Evolutionary conservation across 2,113 vertebrate species (phyloP).

Genomic region (Larimichthys polyactis): DNA sequence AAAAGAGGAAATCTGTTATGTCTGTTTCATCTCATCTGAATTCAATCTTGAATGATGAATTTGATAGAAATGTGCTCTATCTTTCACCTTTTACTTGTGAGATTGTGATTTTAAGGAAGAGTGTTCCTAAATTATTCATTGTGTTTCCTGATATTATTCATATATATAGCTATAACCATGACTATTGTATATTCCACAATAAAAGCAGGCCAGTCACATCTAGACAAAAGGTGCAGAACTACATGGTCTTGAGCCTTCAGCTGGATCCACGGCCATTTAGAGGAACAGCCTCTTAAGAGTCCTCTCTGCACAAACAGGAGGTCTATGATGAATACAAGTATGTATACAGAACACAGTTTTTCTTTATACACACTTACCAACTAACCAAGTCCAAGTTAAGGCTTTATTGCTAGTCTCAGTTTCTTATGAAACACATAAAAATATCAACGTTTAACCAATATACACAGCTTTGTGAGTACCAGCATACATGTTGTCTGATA

Average conservation of each 20-base stretch:
- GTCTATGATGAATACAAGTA: constrained; percentile 99
- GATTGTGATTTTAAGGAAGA: no score
- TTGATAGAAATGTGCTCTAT: neutral
- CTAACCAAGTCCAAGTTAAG: neutral
- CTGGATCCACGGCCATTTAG: constrained; percentile 97
- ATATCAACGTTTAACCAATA: no score
- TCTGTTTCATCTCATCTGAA: neutral
- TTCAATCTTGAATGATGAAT: neutral
- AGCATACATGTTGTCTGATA: no score
- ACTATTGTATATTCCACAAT: no score
- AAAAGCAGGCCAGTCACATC: no score
- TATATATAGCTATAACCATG: no score
- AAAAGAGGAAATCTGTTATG: neutral
- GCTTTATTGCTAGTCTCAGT: neutral
- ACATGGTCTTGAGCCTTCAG: constrained; percentile 85
- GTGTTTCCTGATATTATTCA: neutral
- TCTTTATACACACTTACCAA: no score
- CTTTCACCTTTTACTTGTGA: neutral
- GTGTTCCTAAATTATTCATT: neutral
- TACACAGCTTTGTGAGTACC: no score
- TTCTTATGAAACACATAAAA: neutral
- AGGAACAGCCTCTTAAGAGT: constrained; percentile 93
- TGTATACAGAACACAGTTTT: constrained; percentile 61
- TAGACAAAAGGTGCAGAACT: neutral
- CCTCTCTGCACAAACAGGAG: constrained; percentile 98